Conservation (phyloP, 23 tunicate genomes). For the Styela plicata region DNA sequence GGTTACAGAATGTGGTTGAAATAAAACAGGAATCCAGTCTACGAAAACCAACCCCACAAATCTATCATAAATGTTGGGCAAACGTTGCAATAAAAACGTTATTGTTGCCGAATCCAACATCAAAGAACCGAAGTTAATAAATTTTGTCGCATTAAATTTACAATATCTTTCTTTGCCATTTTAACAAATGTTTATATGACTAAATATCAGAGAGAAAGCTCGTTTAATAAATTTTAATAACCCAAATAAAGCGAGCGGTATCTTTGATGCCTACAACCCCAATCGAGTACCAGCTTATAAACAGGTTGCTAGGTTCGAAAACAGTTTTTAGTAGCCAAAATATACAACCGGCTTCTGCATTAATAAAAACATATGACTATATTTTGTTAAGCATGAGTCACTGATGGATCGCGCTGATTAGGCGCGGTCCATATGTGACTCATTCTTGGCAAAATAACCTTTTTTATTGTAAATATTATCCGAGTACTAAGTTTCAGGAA, state of each 20-base stretch:
- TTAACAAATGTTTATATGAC: neutral
- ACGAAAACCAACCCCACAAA: neutral
- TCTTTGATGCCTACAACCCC: neutral
- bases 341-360: neutral
- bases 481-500: neutral
- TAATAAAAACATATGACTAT: no score
- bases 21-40: neutral
- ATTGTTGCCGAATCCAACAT: neutral
- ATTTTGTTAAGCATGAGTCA: no score
- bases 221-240: neutral
- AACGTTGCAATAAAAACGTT: neutral
- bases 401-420: no score
- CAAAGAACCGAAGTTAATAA: neutral
- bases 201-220: neutral
- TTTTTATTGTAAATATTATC: neutral
- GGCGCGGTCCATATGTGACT: no score
- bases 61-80: neutral
- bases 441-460: no score
- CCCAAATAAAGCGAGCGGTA: neutral
- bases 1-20: neutral
- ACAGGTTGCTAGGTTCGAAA: neutral
- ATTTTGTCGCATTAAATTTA: neutral
- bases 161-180: neutral
- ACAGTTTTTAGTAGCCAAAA: neutral
- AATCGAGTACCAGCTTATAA: neutral